phyloP scores from a whole-genome alignment of 2,888 invertebrate genomes.

The Drosophila basisetae region DNA sequence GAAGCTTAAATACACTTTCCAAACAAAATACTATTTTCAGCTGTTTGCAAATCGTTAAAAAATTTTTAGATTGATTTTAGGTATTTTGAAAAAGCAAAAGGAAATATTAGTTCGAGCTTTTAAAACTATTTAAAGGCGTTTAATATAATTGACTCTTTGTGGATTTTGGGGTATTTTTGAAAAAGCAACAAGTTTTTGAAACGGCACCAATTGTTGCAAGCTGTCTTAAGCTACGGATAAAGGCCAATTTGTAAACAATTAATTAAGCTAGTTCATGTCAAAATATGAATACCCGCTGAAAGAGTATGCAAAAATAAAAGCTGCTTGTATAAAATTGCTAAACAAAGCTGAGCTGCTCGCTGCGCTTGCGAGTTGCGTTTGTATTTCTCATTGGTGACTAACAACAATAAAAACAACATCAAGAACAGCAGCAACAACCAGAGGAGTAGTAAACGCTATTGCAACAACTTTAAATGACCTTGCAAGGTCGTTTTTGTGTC shows the following conservation, averaged over 20 bases:
- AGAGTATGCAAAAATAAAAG: constrained; percentile 11
- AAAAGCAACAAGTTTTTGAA: too few relatives aligned
- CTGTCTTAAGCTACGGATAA: not conserved
- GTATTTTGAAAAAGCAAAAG: not conserved
- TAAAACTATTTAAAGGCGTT: not conserved
- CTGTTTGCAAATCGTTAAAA: not conserved
- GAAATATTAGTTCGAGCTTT: not conserved
- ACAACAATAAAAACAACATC: constrained; percentile 33
- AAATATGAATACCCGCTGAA: not conserved
- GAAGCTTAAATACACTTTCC: constrained; percentile 1
- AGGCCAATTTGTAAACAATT: not conserved
- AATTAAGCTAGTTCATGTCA: not conserved
- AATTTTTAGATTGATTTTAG: not conserved
- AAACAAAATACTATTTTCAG: not conserved
- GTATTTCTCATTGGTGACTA: constrained; percentile 26
- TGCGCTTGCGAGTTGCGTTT: constrained; percentile 36
- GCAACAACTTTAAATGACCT: constrained; percentile 83
- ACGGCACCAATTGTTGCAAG: not conserved
- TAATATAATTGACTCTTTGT: too few relatives aligned
- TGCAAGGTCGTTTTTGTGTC: constrained; percentile 79
- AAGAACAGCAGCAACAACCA: constrained; percentile 2
- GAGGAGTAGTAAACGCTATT: constrained; percentile 48
- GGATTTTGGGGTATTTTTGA: too few relatives aligned
- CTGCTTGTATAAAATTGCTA: constrained; percentile 43
- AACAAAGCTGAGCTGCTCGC: constrained; percentile 37